Evolutionary conservation across 2,888 invertebrate species (phyloP), one percentile per base, ranked within the genome.

Genomic region (Diarsia mendica): DNA sequence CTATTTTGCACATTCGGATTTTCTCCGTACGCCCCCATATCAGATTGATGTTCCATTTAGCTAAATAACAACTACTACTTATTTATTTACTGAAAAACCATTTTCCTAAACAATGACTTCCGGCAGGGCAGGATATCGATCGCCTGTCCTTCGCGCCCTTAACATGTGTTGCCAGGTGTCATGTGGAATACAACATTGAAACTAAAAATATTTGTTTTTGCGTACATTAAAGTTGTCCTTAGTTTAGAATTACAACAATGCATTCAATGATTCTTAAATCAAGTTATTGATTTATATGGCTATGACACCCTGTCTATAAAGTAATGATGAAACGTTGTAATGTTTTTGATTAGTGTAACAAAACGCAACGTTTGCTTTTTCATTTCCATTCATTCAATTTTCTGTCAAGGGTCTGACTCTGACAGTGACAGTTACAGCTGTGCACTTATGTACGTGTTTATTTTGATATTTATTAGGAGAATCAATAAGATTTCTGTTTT

Each of bases 1-100:
- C 94, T 96, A 81, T 96, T 96, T 88, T 96, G 96, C 49, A 95
- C 96, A 85, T 94, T 96, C 3, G 95, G 93, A 89, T 93, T 96
- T 87, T 96, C 96, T 74, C 95, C 96, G 85, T 96, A 96, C 65
- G 94, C 95, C 75, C 96, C 96, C 96, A 96, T 96, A 69, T 95
- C 95, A 58, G 95, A 92, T 88, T 95, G 94, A 87, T 94, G 96
- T 91, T 96, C 95, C 96, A 96, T 96, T 91, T 91, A 91, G 75
- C 77, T 78, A 64, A 72, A 63, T 64, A 58, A 61, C 23, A 51
- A 60, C 48, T 55, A 72, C 58, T 72, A 79, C 84, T 75, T 67
- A 79, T 86, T 75, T 67, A 74, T 44, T 72, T 61, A 81, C 80
- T 86, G 71, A 79, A 83, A 72, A 75, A 75, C 71, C 85, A 87